These are phyloP conservation scores for Xiphophorus maculatus DNA, from an alignment of 2,113 vertebrate species.

Conservation along the genomic window DNA sequence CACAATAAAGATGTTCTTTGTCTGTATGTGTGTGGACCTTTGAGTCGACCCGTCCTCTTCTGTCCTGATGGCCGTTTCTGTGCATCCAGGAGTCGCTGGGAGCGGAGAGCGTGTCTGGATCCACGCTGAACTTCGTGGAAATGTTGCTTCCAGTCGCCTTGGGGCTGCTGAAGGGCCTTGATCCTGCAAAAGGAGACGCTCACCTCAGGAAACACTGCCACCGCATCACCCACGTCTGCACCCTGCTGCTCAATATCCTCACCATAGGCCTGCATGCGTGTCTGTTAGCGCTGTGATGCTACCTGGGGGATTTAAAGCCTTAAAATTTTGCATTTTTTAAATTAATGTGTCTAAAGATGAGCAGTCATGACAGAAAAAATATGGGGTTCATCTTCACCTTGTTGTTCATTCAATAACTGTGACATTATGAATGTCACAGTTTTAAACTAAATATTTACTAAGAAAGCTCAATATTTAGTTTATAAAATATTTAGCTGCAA, in stretches of 20 bases:
- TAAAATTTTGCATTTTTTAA: not conserved
- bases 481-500: too few species aligned
- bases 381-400: too few species aligned
- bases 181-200: constrained; percentile 78
- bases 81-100: constrained; percentile 84
- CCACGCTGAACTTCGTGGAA: constrained; percentile 81
- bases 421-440: too few species aligned
- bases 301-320: not conserved
- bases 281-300: not conserved
- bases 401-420: too few species aligned
- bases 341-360: too few species aligned
- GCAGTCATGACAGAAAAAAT: too few species aligned
- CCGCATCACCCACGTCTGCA: constrained; percentile 81
- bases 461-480: too few species aligned
- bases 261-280: constrained; percentile 69
- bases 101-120: constrained; percentile 57
- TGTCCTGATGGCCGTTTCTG: not conserved
- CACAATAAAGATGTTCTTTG: too few species aligned
- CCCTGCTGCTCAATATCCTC: constrained; percentile 93
- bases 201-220: constrained; percentile 84
- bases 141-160: constrained; percentile 87
- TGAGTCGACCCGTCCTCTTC: not conserved
- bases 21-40: not conserved
- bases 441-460: too few species aligned
- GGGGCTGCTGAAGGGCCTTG: constrained; percentile 84